phyloP scores from a whole-genome alignment of 2,113 vertebrate species.

The Microcebus griseorufus region DNA sequence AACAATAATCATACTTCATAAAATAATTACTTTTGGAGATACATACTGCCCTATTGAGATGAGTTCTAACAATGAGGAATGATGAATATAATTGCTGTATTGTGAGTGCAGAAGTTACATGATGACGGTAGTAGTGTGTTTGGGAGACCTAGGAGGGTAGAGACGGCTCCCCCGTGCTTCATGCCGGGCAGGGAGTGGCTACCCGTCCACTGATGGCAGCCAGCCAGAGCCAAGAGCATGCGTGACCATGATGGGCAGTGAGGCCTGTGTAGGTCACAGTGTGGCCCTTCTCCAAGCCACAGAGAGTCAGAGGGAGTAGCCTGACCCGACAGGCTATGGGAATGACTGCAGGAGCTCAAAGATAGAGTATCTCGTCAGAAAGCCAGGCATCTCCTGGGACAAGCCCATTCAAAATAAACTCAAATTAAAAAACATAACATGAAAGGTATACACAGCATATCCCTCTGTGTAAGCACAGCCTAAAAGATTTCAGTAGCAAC shows the following conservation, averaged over 20 bases:
- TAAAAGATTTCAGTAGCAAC: not conserved
- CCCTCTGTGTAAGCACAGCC: not conserved
- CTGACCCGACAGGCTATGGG: not conserved
- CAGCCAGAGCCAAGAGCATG: not conserved
- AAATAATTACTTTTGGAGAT: not conserved
- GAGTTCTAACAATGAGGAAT: no score
- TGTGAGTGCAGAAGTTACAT: not conserved
- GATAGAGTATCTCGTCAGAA: not conserved
- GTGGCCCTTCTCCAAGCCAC: not conserved
- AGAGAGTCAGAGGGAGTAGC: not conserved
- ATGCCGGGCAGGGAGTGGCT: not conserved
- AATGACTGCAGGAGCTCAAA: not conserved
- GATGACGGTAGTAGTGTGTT: no score
- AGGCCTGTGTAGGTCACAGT: not conserved
- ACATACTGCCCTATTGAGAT: rapidly evolving
- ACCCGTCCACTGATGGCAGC: not conserved
- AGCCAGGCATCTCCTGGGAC: not conserved
- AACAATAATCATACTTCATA: not conserved
- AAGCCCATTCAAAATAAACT: no score
- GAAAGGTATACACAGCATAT: not conserved
- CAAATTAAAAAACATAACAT: not conserved
- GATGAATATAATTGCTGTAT: not conserved
- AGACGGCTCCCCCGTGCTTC: not conserved
- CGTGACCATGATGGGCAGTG: not conserved
- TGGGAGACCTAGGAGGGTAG: not conserved